Evolutionary conservation across 2,797 vertebrate species (phyloP).

Genomic region (Microcaecilia unicolor): DNA sequence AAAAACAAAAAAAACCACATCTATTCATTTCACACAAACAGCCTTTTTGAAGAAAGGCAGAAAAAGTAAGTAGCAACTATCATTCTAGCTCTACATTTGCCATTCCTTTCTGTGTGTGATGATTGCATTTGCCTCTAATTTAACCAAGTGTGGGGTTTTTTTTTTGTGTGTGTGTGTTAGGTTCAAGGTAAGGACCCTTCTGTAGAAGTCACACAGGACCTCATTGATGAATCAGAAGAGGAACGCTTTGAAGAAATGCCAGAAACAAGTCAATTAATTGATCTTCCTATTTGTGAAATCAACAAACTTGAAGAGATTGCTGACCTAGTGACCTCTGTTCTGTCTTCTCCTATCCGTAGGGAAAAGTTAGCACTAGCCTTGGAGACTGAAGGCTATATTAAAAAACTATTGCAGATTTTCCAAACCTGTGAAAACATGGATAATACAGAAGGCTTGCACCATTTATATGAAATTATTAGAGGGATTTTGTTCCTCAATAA

Average conservation of each 20-base stretch:
- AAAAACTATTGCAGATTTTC: constrained; percentile 94
- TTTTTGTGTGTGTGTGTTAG: constrained; percentile 37
- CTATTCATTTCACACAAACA: too few relatives aligned
- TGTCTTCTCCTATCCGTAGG: constrained; percentile 91
- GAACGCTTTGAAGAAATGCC: constrained; percentile 95
- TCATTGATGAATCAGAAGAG: constrained; percentile 94
- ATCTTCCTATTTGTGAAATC: constrained; percentile 88
- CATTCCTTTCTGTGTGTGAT: too few relatives aligned
- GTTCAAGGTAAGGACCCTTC: constrained; percentile 97
- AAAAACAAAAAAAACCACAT: too few relatives aligned
- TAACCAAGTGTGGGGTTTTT: too few relatives aligned
- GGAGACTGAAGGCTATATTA: constrained; percentile 92
- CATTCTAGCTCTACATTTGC: too few relatives aligned
- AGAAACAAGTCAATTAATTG: constrained; percentile 88
- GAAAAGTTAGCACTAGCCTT: constrained; percentile 94
- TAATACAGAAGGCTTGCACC: constrained; percentile 91
- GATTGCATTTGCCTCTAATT: too few relatives aligned
- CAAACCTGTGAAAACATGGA: constrained; percentile 91
- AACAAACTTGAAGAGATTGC: constrained; percentile 93
- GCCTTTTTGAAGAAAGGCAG: too few relatives aligned
- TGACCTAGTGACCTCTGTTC: constrained; percentile 92
- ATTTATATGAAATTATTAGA: constrained; percentile 93
- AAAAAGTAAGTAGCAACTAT: too few relatives aligned
- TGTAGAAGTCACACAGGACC: constrained; percentile 94
- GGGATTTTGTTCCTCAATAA: constrained; percentile 98